Evolutionary conservation across 1,140 invertebrate species (phyloP).

Genomic region (Aricia agestis): DNA sequence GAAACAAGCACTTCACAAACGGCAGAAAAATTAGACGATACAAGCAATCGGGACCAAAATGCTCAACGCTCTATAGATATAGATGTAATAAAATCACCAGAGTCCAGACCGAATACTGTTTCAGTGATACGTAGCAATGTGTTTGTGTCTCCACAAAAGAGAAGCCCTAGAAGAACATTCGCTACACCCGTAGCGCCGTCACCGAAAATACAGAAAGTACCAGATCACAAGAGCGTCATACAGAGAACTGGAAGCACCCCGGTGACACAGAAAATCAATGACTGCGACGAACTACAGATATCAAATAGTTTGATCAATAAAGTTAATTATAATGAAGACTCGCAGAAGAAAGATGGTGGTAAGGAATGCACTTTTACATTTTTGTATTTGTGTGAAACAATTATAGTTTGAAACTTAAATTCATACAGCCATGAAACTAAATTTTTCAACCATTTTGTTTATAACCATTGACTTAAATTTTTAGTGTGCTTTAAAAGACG

Average conservation of each 20-base stretch:
- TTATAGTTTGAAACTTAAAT: too few species aligned
- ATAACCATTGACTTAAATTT: too few species aligned
- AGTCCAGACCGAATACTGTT: not conserved
- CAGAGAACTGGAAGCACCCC: conserved; percentile 27
- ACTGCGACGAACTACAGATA: conserved; percentile 41
- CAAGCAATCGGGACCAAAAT: conserved; percentile 16
- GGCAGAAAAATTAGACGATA: not conserved
- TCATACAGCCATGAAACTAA: too few species aligned
- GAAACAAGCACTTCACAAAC: conserved; percentile 13
- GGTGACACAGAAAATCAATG: conserved; percentile 36
- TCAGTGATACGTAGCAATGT: conserved; percentile 16
- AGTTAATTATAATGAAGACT: conserved; percentile 33
- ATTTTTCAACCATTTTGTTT: too few species aligned
- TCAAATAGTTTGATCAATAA: conserved; percentile 34
- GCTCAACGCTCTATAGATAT: conserved; percentile 7
- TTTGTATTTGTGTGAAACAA: too few species aligned
- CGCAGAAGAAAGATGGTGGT: conserved; percentile 36
- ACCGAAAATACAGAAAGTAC: conserved; percentile 31
- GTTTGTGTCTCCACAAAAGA: conserved; percentile 33
- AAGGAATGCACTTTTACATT: conserved; percentile 26
- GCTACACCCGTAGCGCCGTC: conserved; percentile 36
- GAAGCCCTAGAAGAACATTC: conserved; percentile 34
- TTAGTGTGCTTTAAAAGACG: not conserved
- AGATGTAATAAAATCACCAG: not conserved
- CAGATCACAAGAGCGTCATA: conserved; percentile 23